Evolutionary conservation across 2,888 invertebrate species (phyloP).

Genomic region (Hesperia comma): DNA sequence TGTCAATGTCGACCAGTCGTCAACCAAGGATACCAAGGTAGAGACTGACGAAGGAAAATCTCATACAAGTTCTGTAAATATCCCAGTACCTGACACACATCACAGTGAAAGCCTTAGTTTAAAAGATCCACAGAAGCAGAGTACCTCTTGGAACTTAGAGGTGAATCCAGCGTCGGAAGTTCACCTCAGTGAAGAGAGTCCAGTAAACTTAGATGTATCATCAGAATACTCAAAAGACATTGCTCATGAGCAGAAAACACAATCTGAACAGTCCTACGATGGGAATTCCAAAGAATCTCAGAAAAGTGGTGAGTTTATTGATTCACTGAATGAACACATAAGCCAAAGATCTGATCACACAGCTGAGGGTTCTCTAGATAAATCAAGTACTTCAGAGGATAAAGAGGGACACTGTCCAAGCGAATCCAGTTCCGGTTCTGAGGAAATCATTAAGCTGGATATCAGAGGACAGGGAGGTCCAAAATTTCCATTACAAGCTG

Average conservation of each 20-base stretch:
- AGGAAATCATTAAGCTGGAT: constrained; percentile 79
- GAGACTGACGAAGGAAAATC: constrained; percentile 53
- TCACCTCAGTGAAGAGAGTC: constrained; percentile 75
- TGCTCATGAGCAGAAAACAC: constrained; percentile 49
- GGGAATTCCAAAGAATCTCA: constrained; percentile 56
- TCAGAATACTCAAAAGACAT: constrained; percentile 67
- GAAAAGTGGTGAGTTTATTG: constrained; percentile 63
- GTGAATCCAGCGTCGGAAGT: constrained; percentile 61
- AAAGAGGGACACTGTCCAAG: constrained; percentile 51
- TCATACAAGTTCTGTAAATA: constrained; percentile 51
- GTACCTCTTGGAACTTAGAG: constrained; percentile 67
- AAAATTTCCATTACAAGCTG: constrained; percentile 63
- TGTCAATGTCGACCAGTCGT: constrained; percentile 50
- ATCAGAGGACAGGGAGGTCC: constrained; percentile 74
- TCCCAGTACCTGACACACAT: constrained; percentile 52
- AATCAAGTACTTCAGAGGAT: constrained; percentile 48
- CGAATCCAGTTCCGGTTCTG: constrained; percentile 67
- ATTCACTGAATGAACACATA: constrained; percentile 71
- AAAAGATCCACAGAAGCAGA: constrained; percentile 61
- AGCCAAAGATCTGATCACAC: constrained; percentile 49
- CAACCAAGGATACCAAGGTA: constrained; percentile 52
- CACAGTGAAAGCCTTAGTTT: constrained; percentile 58
- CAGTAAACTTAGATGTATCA: constrained; percentile 65
- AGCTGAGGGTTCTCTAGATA: constrained; percentile 48
- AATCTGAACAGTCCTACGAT: constrained; percentile 43